Evolutionary conservation across 1,140 invertebrate genomes (phyloP), one percentile per base, ranked within the genome.

Genomic region (Drosophila lowei): DNA sequence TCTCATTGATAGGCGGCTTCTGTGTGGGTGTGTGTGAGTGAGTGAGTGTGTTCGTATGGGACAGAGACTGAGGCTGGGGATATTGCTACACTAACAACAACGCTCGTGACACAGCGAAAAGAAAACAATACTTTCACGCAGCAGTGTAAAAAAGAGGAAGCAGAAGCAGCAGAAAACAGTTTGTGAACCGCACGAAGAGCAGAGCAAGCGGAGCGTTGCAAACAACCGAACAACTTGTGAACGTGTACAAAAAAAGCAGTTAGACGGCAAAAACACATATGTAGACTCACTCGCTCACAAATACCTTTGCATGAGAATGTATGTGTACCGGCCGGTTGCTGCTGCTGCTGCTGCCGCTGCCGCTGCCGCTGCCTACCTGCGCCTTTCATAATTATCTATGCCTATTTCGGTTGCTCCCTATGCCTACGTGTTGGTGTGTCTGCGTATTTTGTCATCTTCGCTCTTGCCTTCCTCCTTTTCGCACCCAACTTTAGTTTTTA

Each of bases 191-290:
- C 60, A 59, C 53, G 79, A 62, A 21, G 48, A 73, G 62, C 49
- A 65, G 30, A 74, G 75, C 66, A 53, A 77, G 73, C 61, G 42
- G 58, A 85, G 61, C 67, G 74, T 77, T 83, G 70, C 64, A 72
- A 81, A 81, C 49, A 67, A 58, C 60, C 80, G 63, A 72, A 68
- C 72, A 85, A 72, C 62, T 83, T 88, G 81, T 89, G 75, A 86
- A 86, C 78, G 83, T 86, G 71, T 88, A 88, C 78, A 88, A 86
- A 81, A 76, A 76, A 74, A 86, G 78, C 59, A 79, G 78, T 78
- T 86, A 75, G 66, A 88, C 83, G 54, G 55, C 71, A 72, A 63
- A 79, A 72, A 62, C 54, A 62, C 53, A 76, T 48, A 62, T 44
- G 53, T 50, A 66, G 38, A 57, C 23, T 25, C 21, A 38, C 13